A percentile compares a stretch with the other conserved stretches of the same genome.
Evolutionary conservation across 2,888 invertebrate species (phyloP).

Genomic region (Thalpophila matura): DNA sequence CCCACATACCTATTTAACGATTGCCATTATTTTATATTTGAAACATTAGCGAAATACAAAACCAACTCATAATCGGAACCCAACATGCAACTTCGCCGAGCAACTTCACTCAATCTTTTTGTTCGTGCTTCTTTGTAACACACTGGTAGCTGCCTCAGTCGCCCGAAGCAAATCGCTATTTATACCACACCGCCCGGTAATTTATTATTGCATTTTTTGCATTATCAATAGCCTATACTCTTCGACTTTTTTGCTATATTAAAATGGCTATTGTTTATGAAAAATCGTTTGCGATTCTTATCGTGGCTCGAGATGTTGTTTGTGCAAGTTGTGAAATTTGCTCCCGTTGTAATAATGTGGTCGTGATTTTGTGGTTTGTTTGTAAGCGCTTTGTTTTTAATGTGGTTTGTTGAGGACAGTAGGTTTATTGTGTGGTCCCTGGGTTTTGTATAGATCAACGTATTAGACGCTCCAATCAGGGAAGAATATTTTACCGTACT

Average conservation of each 20-base stretch:
- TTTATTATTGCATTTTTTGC: slow-evolving; percentile 90
- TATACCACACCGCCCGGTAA: slow-evolving; percentile 88
- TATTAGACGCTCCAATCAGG: too few species aligned
- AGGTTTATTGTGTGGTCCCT: slow-evolving; percentile 24
- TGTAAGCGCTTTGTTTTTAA: slow-evolving; percentile 29
- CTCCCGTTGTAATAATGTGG: slow-evolving; percentile 52
- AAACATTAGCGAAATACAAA: too few species aligned
- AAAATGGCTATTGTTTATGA: slow-evolving; percentile 90
- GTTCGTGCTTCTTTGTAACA: slow-evolving; percentile 69
- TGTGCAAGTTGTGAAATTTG: slow-evolving; percentile 60
- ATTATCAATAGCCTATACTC: slow-evolving; percentile 89
- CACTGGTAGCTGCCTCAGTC: slow-evolving; percentile 88
- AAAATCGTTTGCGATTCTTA: slow-evolving; percentile 86
- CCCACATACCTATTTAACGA: too few species aligned
- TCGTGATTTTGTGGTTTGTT: slow-evolving; percentile 43
- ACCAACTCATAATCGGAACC: slow-evolving; percentile 48
- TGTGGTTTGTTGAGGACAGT: slow-evolving; percentile 10
- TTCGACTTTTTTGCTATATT: slow-evolving; percentile 87
- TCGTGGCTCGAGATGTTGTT: slow-evolving; percentile 76
- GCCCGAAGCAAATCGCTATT: slow-evolving; percentile 89
- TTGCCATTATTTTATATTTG: too few species aligned
- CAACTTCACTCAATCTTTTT: slow-evolving; percentile 63
- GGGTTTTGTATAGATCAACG: not conserved
- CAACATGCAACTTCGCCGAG: not conserved
- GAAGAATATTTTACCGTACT: too few species aligned